Base-by-base conservation (phyloP, 2,888 invertebrate genomes). In the Drosophila anceps region DNA sequence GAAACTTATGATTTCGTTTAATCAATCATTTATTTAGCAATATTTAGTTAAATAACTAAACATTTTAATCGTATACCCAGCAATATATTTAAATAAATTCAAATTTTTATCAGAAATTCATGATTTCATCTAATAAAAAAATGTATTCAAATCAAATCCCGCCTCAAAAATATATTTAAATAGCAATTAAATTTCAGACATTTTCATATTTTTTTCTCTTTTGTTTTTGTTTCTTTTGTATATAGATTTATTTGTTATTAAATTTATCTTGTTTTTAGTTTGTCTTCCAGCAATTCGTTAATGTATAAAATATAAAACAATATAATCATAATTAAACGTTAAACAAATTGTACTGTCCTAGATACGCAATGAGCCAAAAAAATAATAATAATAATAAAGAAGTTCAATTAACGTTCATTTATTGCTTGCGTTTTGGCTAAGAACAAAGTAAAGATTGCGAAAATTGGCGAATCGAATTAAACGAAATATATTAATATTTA, bases 301-400 rank as follows among this genome's bases (percentile, higher is more conserved):
- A 70, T 69, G 71, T 76, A 71, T 69, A 77, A 75, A 84, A 77
- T 59, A 81, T 69, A 62, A 79, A 84, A 86, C 81, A 85, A 85
- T 76, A 85, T 76, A 79, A 85, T 82, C 39, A 69, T 79, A 82
- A 79, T 73, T 69, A 83, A 76, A 69, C 63, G 65, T 74, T 73
- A 84, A 83, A 86, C 81, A 84, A 82, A 76, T 83, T 86, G 84
- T 84, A 86, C 84, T 84, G 73, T 69, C 54, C 79, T 84, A 75
- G 71, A 78, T 79, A 69, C 62, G 53, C 73, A 69, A 63, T 79
- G 39, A 71, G 78, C 69, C 69, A 70, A 82, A 78, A 60, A 35
- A n/a, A n/a, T n/a, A n/a, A n/a, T n/a, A n/a, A n/a, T n/a, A n/a
- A n/a, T n/a, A n/a, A n/a, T n/a, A n/a, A 24, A 76, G 50, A 66